Evolutionary conservation across 2,888 invertebrate species (phyloP).

Genomic region (Apocheima hispidaria): DNA sequence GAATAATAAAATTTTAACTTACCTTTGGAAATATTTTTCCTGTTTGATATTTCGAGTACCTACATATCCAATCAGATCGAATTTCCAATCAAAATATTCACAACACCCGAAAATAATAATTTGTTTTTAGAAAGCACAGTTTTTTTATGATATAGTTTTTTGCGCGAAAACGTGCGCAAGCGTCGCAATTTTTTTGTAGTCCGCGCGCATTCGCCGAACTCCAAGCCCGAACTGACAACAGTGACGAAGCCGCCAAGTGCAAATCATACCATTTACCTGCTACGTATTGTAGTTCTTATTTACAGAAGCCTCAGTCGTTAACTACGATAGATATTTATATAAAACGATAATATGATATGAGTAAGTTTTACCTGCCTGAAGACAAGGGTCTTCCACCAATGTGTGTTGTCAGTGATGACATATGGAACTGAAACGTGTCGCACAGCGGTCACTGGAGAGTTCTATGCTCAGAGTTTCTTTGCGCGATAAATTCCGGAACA

Average conservation of each 20-base stretch:
- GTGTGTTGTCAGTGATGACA: too few species aligned
- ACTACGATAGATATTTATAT: not conserved
- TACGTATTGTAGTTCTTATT: conserved; percentile 55
- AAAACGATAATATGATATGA: not conserved
- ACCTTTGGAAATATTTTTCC: not conserved
- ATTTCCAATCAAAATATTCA: not conserved
- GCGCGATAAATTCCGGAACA: too few species aligned
- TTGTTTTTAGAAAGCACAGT: not conserved
- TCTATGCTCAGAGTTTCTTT: too few species aligned
- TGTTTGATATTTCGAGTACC: not conserved
- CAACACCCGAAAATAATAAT: not conserved
- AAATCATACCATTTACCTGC: conserved; percentile 63
- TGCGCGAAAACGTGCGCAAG: conserved; percentile 63
- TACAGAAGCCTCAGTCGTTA: conserved; percentile 30
- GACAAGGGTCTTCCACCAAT: too few species aligned
- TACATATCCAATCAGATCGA: not conserved
- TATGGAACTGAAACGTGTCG: too few species aligned
- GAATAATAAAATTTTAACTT: not conserved
- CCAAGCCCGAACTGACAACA: conserved; percentile 66
- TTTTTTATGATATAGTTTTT: conserved; percentile 37
- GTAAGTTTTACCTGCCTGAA: not conserved
- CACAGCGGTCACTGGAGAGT: too few species aligned
- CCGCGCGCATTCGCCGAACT: conserved; percentile 70
- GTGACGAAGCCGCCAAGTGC: conserved; percentile 38
- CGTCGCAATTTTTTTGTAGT: conserved; percentile 57